Evolutionary conservation across 2,888 invertebrate genomes (phyloP).

Genomic region (Temnothorax unifasciatus): DNA sequence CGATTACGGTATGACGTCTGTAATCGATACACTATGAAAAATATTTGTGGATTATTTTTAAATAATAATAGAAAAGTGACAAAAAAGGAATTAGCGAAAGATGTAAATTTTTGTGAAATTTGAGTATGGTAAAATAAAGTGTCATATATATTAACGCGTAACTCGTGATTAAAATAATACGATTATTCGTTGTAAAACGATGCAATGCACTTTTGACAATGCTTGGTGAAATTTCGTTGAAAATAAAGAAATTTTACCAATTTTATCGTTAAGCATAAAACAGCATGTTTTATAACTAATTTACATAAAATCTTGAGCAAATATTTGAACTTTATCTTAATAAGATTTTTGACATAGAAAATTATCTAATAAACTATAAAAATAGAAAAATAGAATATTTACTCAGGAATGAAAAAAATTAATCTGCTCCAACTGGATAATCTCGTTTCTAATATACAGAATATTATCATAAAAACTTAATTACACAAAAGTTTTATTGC

Average conservation of each 20-base stretch:
- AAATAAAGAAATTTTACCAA: background rate
- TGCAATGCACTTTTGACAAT: background rate
- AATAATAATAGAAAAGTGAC: background rate
- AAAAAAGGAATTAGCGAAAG: background rate
- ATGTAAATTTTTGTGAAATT: background rate
- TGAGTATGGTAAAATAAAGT: background rate
- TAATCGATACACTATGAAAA: background rate
- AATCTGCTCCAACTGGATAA: background rate
- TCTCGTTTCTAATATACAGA: background rate
- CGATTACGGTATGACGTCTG: background rate
- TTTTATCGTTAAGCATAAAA: background rate
- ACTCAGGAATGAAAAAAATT: background rate
- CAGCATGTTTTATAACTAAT: background rate
- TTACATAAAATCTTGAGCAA: background rate
- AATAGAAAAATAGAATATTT: background rate
- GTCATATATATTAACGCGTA: background rate
- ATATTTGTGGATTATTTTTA: background rate
- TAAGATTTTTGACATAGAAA: background rate
- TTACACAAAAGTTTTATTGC: background rate
- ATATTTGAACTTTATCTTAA: background rate
- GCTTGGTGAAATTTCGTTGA: background rate
- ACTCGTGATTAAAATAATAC: background rate
- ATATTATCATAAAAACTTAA: background rate
- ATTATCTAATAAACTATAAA: background rate
- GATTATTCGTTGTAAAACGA: background rate